These are phyloP conservation scores for Trachelus stipa DNA, from an alignment of 2,888 invertebrate genomes.

Conservation along the genomic window DNA sequence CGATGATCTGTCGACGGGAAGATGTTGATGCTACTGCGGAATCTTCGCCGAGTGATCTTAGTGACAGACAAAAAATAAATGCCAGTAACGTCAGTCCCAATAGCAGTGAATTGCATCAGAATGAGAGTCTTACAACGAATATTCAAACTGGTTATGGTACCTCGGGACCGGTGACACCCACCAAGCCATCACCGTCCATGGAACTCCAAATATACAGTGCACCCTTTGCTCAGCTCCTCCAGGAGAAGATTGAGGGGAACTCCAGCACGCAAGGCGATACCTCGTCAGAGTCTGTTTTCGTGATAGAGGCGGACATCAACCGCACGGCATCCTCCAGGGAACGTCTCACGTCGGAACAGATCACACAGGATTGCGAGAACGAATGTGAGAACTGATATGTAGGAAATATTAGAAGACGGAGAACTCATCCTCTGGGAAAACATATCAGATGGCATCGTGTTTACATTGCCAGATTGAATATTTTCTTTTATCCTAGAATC, in stretches of 20 bases:
- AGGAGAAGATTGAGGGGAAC: conserved; percentile 26
- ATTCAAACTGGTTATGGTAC: conserved; percentile 9
- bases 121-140: conserved; percentile 20
- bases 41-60: conserved; percentile 31
- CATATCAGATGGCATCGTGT: not conserved
- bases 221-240: conserved; percentile 31
- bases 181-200: conserved; percentile 28
- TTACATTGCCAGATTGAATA: not conserved
- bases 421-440: not conserved
- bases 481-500: not conserved
- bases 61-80: conserved; percentile 34
- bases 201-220: conserved; percentile 40
- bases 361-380: not conserved
- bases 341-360: conserved; percentile 7
- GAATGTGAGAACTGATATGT: not conserved
- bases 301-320: conserved; percentile 54
- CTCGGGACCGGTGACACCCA: conserved; percentile 18
- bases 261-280: conserved; percentile 11
- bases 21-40: conserved; percentile 20
- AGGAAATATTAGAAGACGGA: not conserved
- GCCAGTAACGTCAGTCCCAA: conserved; percentile 27
- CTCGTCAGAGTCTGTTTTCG: conserved; percentile 45
- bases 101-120: conserved; percentile 28
- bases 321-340: conserved; percentile 25
- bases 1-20: not conserved